Evolutionary conservation across 2,797 vertebrate genomes (phyloP).

Genomic region (Hylomyscus alleni): DNA sequence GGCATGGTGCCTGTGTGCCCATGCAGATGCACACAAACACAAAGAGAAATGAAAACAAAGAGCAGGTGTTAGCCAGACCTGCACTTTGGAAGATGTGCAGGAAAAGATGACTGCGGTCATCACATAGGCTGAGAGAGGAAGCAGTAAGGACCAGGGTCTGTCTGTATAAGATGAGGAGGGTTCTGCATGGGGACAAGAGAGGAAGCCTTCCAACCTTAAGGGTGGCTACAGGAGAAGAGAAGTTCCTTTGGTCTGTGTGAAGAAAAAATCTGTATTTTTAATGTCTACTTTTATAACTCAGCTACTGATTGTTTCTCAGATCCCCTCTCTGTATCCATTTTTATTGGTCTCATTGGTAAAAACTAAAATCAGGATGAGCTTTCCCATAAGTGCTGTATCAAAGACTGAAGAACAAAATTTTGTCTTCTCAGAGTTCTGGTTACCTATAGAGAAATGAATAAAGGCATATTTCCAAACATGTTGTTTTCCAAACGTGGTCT

Average conservation of each 20-base stretch:
- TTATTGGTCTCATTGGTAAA: neutral
- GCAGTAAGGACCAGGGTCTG: neutral
- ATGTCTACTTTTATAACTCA: neutral
- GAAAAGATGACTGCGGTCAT: neutral
- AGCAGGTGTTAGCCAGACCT: neutral
- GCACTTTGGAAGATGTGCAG: neutral
- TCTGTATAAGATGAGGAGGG: neutral
- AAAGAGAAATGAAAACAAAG: neutral
- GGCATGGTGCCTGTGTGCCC: no score
- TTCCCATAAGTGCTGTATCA: neutral
- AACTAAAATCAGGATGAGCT: neutral
- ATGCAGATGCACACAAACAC: neutral
- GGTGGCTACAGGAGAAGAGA: no score
- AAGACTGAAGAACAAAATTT: neutral
- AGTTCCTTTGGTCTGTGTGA: neutral
- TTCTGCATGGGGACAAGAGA: no score
- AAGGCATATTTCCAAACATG: neutral
- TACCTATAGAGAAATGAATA: neutral
- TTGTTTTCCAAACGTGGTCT: neutral
- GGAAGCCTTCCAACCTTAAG: neutral
- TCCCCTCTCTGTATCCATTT: neutral
- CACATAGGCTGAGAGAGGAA: neutral
- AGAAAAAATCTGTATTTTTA: neutral
- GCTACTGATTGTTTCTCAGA: neutral
- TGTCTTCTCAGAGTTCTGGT: neutral